Evolutionary conservation across 2,888 invertebrate genomes (phyloP).

Genomic region (Galerucella calmariensis): DNA sequence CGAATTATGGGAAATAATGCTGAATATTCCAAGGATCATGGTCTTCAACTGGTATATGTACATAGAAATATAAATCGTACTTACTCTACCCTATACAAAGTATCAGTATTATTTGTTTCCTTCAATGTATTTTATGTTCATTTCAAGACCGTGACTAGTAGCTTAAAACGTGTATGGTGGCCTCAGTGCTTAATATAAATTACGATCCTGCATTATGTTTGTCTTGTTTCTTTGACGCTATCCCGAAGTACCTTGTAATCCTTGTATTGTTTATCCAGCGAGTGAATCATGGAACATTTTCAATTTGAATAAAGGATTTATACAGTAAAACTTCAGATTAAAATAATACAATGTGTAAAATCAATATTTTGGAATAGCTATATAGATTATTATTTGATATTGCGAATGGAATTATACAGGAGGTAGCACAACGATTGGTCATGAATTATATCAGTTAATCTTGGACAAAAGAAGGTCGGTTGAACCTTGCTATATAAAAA

Average conservation of each 20-base stretch:
- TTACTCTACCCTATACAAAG: background rate
- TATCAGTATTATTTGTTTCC: slow-evolving; percentile 7
- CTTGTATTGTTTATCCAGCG: slow-evolving; percentile 7
- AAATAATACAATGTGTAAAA: background rate
- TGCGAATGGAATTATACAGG: no score
- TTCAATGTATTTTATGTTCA: slow-evolving; percentile 13
- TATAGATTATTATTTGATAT: background rate
- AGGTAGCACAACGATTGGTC: no score
- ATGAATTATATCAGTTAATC: no score
- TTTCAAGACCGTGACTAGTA: slow-evolving; percentile 14
- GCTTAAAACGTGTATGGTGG: slow-evolving; percentile 20
- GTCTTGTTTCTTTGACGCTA: slow-evolving; percentile 32
- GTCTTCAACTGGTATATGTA: background rate
- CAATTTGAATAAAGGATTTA: slow-evolving; percentile 3
- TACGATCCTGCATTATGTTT: slow-evolving; percentile 25
- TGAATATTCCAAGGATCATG: background rate
- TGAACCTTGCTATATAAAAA: no score
- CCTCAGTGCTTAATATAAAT: slow-evolving; percentile 26
- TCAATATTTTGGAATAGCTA: background rate
- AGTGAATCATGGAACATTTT: slow-evolving; percentile 1
- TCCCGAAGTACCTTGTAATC: slow-evolving; percentile 27
- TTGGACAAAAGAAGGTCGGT: no score
- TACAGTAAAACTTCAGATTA: background rate
- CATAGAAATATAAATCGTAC: slow-evolving; percentile 1
- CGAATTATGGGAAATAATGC: no score